These are phyloP conservation scores for Phymorhynchus buccinoides DNA, from an alignment of 1,140 invertebrate species.

Conservation along the genomic window DNA sequence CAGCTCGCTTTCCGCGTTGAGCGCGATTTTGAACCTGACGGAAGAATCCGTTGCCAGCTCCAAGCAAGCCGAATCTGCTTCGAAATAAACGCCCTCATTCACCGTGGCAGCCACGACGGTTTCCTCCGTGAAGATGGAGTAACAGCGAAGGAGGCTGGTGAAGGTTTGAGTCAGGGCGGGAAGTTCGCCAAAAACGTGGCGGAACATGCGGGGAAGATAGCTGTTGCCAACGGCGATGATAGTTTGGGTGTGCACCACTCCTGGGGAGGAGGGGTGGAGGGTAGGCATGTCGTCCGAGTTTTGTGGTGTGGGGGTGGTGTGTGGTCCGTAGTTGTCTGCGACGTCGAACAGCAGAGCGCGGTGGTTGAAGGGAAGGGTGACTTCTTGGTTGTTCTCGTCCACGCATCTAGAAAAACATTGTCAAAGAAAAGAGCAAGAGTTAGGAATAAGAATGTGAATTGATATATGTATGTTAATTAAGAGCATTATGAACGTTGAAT, in stretches of 20 bases:
- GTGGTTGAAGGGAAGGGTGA: constrained; percentile 38
- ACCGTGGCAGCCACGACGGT: constrained; percentile 44
- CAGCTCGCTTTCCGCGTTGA: constrained; percentile 41
- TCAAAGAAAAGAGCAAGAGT: not conserved
- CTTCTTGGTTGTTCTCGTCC: constrained; percentile 46
- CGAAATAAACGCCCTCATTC: too few relatives aligned
- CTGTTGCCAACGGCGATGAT: constrained; percentile 27
- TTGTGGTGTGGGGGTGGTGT: not conserved
- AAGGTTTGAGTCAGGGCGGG: constrained; percentile 40
- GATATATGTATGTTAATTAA: too few relatives aligned
- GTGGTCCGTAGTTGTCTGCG: constrained; percentile 27
- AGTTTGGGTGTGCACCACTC: constrained; percentile 31
- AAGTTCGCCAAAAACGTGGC: constrained; percentile 35
- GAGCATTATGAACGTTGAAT: too few relatives aligned
- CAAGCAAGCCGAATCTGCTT: constrained; percentile 44
- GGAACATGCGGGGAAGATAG: constrained; percentile 39
- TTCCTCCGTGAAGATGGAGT: constrained; percentile 47
- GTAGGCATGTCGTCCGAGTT: not conserved
- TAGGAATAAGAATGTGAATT: too few relatives aligned
- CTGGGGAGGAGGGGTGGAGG: not conserved
- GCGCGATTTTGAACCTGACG: constrained; percentile 39
- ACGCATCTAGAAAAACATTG: constrained; percentile 13
- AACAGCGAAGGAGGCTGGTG: constrained; percentile 40
- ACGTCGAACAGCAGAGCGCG: constrained; percentile 39
- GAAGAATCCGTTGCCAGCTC: constrained; percentile 43